Base-by-base conservation (phyloP, 2,797 vertebrate species). In the Valencia hispanica region DNA sequence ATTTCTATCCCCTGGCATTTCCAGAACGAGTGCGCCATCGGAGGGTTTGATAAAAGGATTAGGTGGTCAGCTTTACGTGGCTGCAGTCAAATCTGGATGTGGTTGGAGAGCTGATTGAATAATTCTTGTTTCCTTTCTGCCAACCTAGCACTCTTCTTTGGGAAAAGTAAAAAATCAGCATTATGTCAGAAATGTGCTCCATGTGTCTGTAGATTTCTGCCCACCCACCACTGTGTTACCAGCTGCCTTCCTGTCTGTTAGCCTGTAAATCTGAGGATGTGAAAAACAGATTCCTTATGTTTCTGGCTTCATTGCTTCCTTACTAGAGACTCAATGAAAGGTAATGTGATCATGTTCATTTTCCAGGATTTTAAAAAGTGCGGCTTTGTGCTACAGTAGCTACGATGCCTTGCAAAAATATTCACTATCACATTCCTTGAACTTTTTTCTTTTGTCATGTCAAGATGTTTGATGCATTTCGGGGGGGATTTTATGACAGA, bases 91-190 rank as follows among this genome's bases (percentile, higher is more conserved):
- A 95, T 95, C 93, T 95, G 94, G 93, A 94, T 94, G 84, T 90
- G 92, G 92, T 87, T 83, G 92, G 88, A 91, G 92, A 91, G 90
- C 92, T 86, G 94, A 95, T 94, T 94, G 82, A 95, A 94, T 95
- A 95, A 94, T 95, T 95, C 94, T 92, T 95, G 94, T 95, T 95
- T 95, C 93, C 92, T 94, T 94, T 94, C 89, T 93, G 95, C 95
- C 91, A 91, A 75, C 84, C 91, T 89, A 84, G 94, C 95, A 95
- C 88, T 94, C 92, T 89, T 94, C 87, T 94, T 94, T 88, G 88
- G 82, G 78, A 86, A 93, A 95, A 94, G 88, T 87, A 84, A 76
- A n/a, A 88, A 94, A 94, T 96, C 95, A 95, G 95, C 94, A 94
- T 94, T 94, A 95, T 93, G 91, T 79, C 91, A 94, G 94, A 94